Conservation (phyloP, 2,888 invertebrate genomes). For the Neoaliturus tenellus region DNA sequence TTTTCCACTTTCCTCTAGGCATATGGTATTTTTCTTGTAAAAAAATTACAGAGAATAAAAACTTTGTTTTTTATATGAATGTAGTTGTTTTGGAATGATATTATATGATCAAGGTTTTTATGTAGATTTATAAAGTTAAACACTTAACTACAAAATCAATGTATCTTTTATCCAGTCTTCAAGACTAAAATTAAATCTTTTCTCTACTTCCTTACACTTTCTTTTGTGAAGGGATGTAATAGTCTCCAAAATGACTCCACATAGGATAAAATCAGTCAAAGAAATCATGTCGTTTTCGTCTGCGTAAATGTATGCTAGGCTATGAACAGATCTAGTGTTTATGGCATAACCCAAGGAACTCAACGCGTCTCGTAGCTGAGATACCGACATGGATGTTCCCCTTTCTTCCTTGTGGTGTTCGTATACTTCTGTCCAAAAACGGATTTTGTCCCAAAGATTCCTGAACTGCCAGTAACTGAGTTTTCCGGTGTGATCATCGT, state of each 20-base stretch:
- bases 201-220: not conserved
- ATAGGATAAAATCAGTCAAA: not conserved
- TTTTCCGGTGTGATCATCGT: not conserved
- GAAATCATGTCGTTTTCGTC: not conserved
- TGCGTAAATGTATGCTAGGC: not conserved
- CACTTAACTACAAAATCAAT: not conserved
- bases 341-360: not conserved
- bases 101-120: too few relatives aligned
- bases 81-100: too few relatives aligned
- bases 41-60: too few relatives aligned
- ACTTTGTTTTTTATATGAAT: too few relatives aligned
- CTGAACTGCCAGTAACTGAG: not conserved
- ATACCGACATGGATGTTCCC: not conserved
- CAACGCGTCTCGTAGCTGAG: not conserved
- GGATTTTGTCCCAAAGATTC: not conserved
- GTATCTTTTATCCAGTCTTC: not conserved
- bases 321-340: not conserved
- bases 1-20: too few relatives aligned
- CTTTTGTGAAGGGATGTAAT: not conserved
- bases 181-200: not conserved
- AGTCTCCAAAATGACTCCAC: not conserved
- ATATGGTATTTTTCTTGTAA: too few relatives aligned
- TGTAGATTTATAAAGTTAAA: too few relatives aligned
- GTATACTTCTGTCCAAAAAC: not conserved
- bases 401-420: not conserved